Evolutionary conservation across 2,888 invertebrate genomes (phyloP).

Genomic region (Smittia aterrima): DNA sequence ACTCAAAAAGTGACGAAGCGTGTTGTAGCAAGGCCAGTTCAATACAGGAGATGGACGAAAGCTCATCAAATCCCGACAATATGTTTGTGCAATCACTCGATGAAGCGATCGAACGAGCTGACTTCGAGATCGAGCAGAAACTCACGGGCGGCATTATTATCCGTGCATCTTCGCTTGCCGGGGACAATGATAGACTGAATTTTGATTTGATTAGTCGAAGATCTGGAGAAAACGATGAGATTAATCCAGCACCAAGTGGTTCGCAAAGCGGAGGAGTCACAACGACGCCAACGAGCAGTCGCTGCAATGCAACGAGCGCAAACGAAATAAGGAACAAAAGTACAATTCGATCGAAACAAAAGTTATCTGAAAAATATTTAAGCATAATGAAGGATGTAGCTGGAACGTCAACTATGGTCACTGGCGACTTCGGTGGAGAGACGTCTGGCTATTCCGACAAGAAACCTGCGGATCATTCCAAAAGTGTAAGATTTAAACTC

Average conservation of each 20-base stretch:
- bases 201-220: constrained; percentile 45
- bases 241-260: constrained; percentile 15
- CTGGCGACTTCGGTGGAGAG: constrained; percentile 15
- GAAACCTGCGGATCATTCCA: constrained; percentile 14
- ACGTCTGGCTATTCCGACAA: not conserved
- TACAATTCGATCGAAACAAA: constrained; percentile 48
- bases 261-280: not conserved
- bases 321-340: constrained; percentile 46
- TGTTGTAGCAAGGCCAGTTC: constrained; percentile 41
- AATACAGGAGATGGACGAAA: constrained; percentile 27
- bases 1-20: constrained; percentile 34
- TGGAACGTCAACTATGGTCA: not conserved
- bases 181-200: constrained; percentile 50
- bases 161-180: constrained; percentile 49
- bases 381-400: constrained; percentile 15
- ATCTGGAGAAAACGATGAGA: constrained; percentile 37
- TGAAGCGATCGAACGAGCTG: constrained; percentile 51
- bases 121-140: constrained; percentile 52
- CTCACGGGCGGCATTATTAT: constrained; percentile 52
- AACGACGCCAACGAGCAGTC: constrained; percentile 53
- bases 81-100: constrained; percentile 53
- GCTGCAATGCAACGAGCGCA: constrained; percentile 50
- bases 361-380: constrained; percentile 47
- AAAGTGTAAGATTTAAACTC: constrained; percentile 27
- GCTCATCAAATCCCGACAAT: constrained; percentile 43